Evolutionary conservation across 1,140 invertebrate species (phyloP).

Genomic region (Hesperophylax magnus): DNA sequence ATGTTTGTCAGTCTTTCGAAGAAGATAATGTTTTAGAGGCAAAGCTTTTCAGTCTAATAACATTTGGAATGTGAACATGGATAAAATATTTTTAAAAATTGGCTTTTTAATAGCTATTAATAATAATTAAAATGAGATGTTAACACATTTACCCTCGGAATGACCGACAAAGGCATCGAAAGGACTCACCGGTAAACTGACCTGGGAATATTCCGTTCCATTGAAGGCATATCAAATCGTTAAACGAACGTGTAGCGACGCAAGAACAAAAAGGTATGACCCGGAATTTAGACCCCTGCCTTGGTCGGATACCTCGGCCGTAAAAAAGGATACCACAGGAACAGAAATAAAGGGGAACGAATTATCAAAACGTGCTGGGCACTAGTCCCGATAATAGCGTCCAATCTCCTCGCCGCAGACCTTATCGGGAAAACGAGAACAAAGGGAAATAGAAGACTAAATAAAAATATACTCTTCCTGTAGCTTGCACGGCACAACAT

Average conservation of each 20-base stretch:
- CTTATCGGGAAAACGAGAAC: neutral
- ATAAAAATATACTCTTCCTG: neutral
- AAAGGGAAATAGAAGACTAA: neutral
- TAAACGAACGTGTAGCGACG: neutral
- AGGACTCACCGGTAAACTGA: slow-evolving; percentile 9
- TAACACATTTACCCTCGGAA: neutral
- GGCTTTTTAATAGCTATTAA: no score
- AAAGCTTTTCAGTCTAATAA: no score
- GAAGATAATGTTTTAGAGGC: no score
- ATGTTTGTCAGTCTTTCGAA: no score
- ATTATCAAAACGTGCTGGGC: slow-evolving; percentile 18
- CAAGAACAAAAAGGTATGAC: neutral
- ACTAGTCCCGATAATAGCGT: neutral
- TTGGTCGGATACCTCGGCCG: neutral
- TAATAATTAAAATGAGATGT: no score
- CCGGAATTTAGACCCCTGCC: slow-evolving; percentile 17
- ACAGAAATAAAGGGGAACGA: slow-evolving; percentile 37
- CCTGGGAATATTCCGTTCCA: neutral
- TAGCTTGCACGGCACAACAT: neutral
- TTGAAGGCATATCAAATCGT: slow-evolving; percentile 10
- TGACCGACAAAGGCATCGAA: slow-evolving; percentile 9
- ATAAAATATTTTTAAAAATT: no score
- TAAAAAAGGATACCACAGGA: slow-evolving; percentile 21
- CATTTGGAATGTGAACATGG: no score
- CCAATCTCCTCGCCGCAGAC: neutral